Evolutionary conservation across 2,113 vertebrate genomes (phyloP).

Genomic region (Xyliphius kryptos): DNA sequence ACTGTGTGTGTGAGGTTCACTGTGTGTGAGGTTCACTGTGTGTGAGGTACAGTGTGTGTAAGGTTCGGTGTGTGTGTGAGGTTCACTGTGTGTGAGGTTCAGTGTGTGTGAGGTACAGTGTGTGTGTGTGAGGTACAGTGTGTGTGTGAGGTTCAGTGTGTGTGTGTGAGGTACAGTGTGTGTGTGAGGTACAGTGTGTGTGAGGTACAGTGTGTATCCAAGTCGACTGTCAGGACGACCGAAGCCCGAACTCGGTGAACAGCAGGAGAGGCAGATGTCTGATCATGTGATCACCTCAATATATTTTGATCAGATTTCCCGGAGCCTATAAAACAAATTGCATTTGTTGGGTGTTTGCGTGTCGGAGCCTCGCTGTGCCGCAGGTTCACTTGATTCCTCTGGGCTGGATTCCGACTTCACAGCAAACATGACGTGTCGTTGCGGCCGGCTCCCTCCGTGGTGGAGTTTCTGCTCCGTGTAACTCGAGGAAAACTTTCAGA

Average conservation of each 20-base stretch:
- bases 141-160: too few relatives aligned
- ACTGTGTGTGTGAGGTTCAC: too few relatives aligned
- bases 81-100: too few relatives aligned
- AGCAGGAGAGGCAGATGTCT: not conserved
- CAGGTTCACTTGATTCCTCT: too few relatives aligned
- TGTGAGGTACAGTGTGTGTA: too few relatives aligned
- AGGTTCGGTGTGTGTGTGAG: too few relatives aligned
- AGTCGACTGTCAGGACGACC: not conserved
- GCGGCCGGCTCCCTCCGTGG: not conserved
- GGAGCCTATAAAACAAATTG: slow-evolving; percentile 2
- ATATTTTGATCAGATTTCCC: slow-evolving; percentile 21
- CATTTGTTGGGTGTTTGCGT: not conserved
- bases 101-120: too few relatives aligned
- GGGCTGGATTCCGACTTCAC: not conserved
- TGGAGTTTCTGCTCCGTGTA: not conserved
- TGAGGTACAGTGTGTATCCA: not conserved
- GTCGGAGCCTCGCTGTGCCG: not conserved
- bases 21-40: too few relatives aligned
- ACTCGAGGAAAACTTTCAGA: slow-evolving; percentile 5
- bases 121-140: too few relatives aligned
- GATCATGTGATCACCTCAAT: slow-evolving; percentile 8
- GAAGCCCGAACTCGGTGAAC: too few relatives aligned
- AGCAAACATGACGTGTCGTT: slow-evolving; percentile 9
- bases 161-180: not conserved
- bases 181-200: not conserved